phyloP scores from a whole-genome alignment of 1,140 invertebrate species.

The Brachionus angularis region DNA sequence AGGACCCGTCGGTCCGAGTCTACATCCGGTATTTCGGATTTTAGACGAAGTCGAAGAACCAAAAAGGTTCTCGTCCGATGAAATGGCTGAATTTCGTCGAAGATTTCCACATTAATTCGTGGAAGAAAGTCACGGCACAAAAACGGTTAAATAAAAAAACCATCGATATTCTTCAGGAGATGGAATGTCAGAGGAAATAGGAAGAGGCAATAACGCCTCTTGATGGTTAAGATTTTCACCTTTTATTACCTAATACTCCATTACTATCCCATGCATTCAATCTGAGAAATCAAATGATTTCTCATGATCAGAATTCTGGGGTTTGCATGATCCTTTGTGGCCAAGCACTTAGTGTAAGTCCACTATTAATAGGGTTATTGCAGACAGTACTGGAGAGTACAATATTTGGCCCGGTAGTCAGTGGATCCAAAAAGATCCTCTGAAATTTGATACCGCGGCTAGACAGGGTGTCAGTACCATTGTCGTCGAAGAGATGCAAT shows the following conservation, averaged over 20 bases:
- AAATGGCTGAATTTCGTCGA: background rate
- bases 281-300: background rate
- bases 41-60: background rate
- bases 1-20: no score
- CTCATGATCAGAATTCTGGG: background rate
- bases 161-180: background rate
- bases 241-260: background rate
- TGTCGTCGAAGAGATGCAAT: background rate
- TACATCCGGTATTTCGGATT: background rate
- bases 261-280: background rate
- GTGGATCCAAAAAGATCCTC: background rate
- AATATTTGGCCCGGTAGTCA: background rate
- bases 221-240: background rate
- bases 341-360: background rate
- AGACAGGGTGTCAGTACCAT: background rate
- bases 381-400: background rate
- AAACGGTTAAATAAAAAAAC: background rate
- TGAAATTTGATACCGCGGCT: background rate
- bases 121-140: background rate
- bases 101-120: background rate
- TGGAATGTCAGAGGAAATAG: background rate
- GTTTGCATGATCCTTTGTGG: background rate
- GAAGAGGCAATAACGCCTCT: no score
- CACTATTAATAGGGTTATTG: background rate
- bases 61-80: background rate